These are phyloP conservation scores for Ornithorhynchus anatinus DNA, from an alignment of 2,113 vertebrate species.

Conservation along the genomic window DNA sequence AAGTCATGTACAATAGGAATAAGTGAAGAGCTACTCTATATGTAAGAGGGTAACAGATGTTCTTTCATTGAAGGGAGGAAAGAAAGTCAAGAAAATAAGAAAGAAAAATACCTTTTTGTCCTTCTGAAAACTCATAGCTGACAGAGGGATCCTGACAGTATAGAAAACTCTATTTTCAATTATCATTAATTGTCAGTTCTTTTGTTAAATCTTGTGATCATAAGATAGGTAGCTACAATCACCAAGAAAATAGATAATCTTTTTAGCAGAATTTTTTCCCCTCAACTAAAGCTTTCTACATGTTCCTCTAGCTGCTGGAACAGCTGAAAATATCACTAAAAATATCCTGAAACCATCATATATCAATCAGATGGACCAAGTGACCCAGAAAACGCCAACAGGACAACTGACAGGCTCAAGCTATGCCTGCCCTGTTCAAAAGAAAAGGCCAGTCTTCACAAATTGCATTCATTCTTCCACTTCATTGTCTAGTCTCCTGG, in stretches of 20 bases:
- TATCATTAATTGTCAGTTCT: background rate
- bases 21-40: no score
- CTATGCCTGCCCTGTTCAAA: background rate
- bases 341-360: conserved; percentile 13
- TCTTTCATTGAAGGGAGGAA: background rate
- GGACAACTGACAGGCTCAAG: conserved; percentile 2
- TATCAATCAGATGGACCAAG: background rate
- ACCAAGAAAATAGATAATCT: conserved; percentile 23
- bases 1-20: no score
- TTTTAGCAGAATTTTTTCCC: background rate
- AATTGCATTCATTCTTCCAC: background rate
- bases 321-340: conserved; percentile 12
- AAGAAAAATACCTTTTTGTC: background rate
- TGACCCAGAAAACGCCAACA: background rate
- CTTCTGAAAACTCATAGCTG: background rate
- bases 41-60: background rate
- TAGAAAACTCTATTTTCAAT: background rate
- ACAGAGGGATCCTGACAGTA: background rate
- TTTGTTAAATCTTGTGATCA: conserved; percentile 10
- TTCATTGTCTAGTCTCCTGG: background rate
- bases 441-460: background rate
- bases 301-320: no score
- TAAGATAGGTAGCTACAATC: conserved; percentile 1
- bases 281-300: background rate
- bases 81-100: background rate